A percentile compares a stretch with the other conserved stretches of the same genome.
These are phyloP conservation scores for Drosophila austrosaltans DNA, from an alignment of 2,888 invertebrate genomes.

Conservation along the genomic window DNA sequence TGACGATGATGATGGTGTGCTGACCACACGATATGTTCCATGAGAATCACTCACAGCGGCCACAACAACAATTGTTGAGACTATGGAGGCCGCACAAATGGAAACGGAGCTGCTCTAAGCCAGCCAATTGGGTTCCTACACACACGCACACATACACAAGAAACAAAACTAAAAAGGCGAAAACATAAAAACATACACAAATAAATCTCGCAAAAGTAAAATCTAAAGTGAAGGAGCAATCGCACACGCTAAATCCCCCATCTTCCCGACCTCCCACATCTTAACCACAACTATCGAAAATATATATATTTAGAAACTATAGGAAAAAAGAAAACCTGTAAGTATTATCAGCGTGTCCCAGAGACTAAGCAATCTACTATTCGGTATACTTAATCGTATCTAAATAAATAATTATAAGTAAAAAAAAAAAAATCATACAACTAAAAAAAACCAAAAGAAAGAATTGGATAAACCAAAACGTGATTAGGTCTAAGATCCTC, in stretches of 20 bases:
- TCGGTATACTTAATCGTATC: slow-evolving; percentile 60
- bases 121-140: slow-evolving; percentile 62
- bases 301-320: slow-evolving; percentile 9
- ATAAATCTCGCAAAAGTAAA: not conserved
- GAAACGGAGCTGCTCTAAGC: slow-evolving; percentile 80
- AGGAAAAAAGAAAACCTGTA: slow-evolving; percentile 54
- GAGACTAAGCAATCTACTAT: slow-evolving; percentile 67
- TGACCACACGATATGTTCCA: slow-evolving; percentile 79
- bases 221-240: not conserved
- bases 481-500: slow-evolving; percentile 77
- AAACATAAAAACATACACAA: not conserved
- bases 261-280: slow-evolving; percentile 20
- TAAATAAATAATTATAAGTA: slow-evolving; percentile 30
- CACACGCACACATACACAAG: slow-evolving; percentile 42
- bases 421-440: not conserved
- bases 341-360: slow-evolving; percentile 62
- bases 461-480: slow-evolving; percentile 47
- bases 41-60: slow-evolving; percentile 81
- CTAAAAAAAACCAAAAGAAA: not conserved
- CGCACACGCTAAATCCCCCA: slow-evolving; percentile 5
- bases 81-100: slow-evolving; percentile 78
- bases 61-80: slow-evolving; percentile 77
- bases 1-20: slow-evolving; percentile 70
- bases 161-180: not conserved
- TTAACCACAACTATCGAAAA: slow-evolving; percentile 9